Evolutionary conservation across 2,888 invertebrate species (phyloP), one percentile per base, ranked within the genome.

Genomic region (Chalcis sispes): DNA sequence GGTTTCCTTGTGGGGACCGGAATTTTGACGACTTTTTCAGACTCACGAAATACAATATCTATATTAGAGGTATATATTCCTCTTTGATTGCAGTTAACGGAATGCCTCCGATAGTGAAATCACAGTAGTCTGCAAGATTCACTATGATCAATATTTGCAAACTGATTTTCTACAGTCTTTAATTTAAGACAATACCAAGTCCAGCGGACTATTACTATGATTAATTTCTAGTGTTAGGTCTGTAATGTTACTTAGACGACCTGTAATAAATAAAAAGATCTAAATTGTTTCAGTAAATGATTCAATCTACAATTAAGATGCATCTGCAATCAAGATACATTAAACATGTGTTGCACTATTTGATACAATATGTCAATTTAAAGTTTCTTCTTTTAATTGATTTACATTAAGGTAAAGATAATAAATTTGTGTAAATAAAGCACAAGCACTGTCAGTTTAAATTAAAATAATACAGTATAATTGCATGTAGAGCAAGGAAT

Each of bases 1-100:
- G 92, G 92, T 91, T 93, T 93, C 91, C 92, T 93, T 92, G 94
- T 94, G 90, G 94, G 94, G 93, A 94, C 94, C 94, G 94, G 94
- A 94, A 94, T 94, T 94, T 94, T 94, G 94, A 92, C 86, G 85
- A 89, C 83, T 89, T 89, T 88, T 81, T 81, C 80, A 81, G 80
- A 82, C 67, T 82, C 78, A 77, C 74, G 74, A 72, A 80, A 79
- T 70, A 52, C 54, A 78, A 78, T 76, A 66, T 69, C 62, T 54
- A 46, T 32, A 54, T 36, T 29, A 72, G 77, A 75, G 72, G 75
- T 36, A 4, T 72, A n/a, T 66, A 40, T 54, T 56, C 66, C 74
- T 46, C 72, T 72, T 20, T 7, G 32, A 20, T 10, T 66, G 66
- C 27, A 72, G 71, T 58, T 66, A 23, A 46, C 20, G 54, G 66